Evolutionary conservation across 2,113 vertebrate genomes (phyloP), one percentile per base, ranked within the genome.

Genomic region (Protobothrops mucrosquamatus): DNA sequence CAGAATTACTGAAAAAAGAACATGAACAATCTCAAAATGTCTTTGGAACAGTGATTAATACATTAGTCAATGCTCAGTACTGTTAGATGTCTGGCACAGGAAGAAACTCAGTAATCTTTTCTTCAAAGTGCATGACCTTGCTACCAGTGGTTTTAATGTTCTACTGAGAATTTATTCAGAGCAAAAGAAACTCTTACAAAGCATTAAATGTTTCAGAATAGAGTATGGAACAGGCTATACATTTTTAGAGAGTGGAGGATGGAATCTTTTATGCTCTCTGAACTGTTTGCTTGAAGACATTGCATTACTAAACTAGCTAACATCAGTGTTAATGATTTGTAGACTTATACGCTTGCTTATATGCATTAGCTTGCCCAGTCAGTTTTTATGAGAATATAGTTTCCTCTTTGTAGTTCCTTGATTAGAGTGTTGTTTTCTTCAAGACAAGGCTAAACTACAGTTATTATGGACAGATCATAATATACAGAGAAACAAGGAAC

Each of bases 11-110:
- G 91, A 54, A 51, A 54, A 74, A 85, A 93, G 87, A 91, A 88
- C 4, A 43, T 52, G 59, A 94, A 89, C 61, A 81, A 93, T 93
- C 48, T 92, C 81, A 85, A 92, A 43, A 69, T 92, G 93, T 91
- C 59, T 86, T 92, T 85, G 91, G 89, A 46, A 22, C 46, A 88
- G 85, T 93, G 89, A 95, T 92, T 92, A 95, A 89, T 90, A 88
- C 74, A 91, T 93, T 90, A 93, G 88, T 93, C 93, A 92, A 54
- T 86, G 90, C 92, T 92, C 89, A 43, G 94, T 48, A 0, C 1
- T 2, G 69, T 57, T 1, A 23, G 43, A 43, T 87, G 90, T 18
- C 81, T 69, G 39, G 34, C 52, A 59, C 43, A 6, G 3, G 57
- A 74, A 15, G 0, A 81, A 85, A 2, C 34, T 64, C 10, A 23